phyloP scores from a whole-genome alignment of 2,797 vertebrate species.

The Carcharodon carcharias region DNA sequence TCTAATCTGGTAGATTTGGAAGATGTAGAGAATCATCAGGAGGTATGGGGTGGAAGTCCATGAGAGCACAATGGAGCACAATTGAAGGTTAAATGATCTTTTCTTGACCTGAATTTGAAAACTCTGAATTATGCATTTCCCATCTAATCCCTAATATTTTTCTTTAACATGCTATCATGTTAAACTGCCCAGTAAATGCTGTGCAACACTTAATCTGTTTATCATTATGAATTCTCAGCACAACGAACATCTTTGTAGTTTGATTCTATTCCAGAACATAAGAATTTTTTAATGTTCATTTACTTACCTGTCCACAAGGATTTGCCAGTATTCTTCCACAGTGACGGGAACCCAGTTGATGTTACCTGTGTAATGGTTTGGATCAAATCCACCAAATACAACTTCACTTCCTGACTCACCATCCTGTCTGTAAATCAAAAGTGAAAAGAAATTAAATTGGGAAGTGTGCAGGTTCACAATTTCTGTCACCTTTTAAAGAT shows the following conservation, averaged over 20 bases:
- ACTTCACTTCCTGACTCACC: constrained; percentile 36
- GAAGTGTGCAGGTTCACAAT: fast-evolving
- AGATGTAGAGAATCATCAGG: background rate
- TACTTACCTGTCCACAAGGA: constrained; percentile 52
- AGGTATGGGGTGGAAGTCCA: background rate
- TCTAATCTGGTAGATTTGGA: background rate
- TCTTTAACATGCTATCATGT: background rate
- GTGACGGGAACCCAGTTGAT: constrained; percentile 53
- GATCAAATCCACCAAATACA: constrained; percentile 49
- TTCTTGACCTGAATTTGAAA: background rate
- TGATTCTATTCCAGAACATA: background rate
- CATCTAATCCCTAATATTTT: background rate
- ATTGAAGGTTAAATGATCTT: background rate
- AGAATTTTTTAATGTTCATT: background rate
- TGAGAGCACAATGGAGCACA: background rate
- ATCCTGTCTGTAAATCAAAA: constrained; percentile 44
- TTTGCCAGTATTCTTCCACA: constrained; percentile 53
- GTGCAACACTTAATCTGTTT: background rate
- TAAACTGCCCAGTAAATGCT: background rate
- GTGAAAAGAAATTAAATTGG: background rate
- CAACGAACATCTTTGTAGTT: background rate
- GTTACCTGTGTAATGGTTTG: constrained; percentile 43
- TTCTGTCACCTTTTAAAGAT: background rate
- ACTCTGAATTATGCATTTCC: background rate
- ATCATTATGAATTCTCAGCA: background rate